phyloP scores from a whole-genome alignment of 2,797 vertebrate genomes.

The Gobio occitaniae region DNA sequence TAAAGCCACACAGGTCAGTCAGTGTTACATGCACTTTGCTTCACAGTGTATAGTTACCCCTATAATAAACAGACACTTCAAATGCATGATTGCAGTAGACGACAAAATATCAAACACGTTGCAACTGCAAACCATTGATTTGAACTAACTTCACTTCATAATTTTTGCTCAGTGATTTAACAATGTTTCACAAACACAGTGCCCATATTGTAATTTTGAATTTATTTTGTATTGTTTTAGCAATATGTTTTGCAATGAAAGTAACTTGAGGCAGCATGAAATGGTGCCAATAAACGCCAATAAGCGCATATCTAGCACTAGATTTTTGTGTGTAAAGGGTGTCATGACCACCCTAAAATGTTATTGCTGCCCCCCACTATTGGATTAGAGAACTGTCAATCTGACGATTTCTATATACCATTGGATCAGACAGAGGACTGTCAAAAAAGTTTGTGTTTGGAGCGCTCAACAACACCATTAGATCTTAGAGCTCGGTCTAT shows the following conservation, averaged over 20 bases:
- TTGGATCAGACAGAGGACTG: too few species aligned
- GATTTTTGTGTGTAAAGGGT: too few species aligned
- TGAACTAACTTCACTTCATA: background rate
- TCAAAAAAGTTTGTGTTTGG: too few species aligned
- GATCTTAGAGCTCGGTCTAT: too few species aligned
- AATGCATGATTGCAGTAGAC: background rate
- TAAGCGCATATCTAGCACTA: too few species aligned
- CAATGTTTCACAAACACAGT: background rate
- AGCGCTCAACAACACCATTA: too few species aligned
- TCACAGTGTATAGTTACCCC: background rate
- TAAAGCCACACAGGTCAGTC: slow-evolving; percentile 95
- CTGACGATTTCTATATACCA: too few species aligned
- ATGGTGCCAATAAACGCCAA: too few species aligned
- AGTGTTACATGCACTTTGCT: slow-evolving; percentile 1
- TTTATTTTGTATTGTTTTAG: background rate
- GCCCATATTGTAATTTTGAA: too few species aligned
- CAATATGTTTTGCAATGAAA: background rate
- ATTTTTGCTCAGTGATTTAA: background rate
- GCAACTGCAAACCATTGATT: background rate
- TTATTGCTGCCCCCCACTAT: too few species aligned
- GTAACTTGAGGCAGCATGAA: background rate
- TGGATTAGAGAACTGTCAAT: too few species aligned
- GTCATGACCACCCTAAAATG: too few species aligned
- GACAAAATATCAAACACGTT: background rate
- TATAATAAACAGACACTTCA: background rate